Percentiles rank a stretch among this genome's conserved stretches.
phyloP scores from a whole-genome alignment of 2,113 vertebrate species.

The Neodontobutis hainanensis region DNA sequence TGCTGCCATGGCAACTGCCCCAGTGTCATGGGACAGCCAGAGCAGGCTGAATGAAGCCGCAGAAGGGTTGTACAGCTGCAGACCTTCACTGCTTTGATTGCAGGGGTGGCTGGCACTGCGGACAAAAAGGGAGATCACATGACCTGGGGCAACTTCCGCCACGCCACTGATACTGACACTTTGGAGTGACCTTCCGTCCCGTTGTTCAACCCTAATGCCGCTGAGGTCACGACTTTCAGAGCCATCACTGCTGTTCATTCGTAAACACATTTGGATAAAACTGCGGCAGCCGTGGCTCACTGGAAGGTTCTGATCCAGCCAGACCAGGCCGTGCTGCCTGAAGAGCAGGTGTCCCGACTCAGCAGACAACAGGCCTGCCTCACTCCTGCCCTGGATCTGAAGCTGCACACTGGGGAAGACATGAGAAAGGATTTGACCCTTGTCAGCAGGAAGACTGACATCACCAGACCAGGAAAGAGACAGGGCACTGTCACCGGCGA shows the following conservation, averaged over 20 bases:
- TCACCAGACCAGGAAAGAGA: constrained; percentile 83
- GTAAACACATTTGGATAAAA: constrained; percentile 85
- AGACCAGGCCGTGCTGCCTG: constrained; percentile 85
- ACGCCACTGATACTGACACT: constrained; percentile 81
- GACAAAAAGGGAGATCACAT: constrained; percentile 77
- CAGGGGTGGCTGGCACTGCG: constrained; percentile 84
- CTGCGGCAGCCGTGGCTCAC: constrained; percentile 85
- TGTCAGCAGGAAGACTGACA: constrained; percentile 60
- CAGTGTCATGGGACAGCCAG: constrained; percentile 88
- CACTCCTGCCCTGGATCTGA: constrained; percentile 74
- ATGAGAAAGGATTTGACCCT: constrained; percentile 52
- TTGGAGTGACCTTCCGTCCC: constrained; percentile 80
- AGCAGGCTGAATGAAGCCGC: constrained; percentile 81
- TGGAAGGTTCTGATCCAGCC: constrained; percentile 85
- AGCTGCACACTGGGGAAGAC: constrained; percentile 78
- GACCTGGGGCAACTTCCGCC: constrained; percentile 81
- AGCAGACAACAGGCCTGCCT: constrained; percentile 61
- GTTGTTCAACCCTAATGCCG: constrained; percentile 81
- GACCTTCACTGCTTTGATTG: constrained; percentile 80
- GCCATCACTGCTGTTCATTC: constrained; percentile 79
- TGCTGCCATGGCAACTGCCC: constrained; percentile 84
- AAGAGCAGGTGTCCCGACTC: constrained; percentile 76
- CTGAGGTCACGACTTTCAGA: constrained; percentile 77
- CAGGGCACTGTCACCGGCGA: constrained; percentile 74
- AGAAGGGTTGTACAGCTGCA: constrained; percentile 76